A percentile compares a stretch with the other conserved stretches of the same genome.
These are phyloP conservation scores for Craterocephalus amniculus DNA, from an alignment of 2,797 vertebrate species.

Conservation along the genomic window DNA sequence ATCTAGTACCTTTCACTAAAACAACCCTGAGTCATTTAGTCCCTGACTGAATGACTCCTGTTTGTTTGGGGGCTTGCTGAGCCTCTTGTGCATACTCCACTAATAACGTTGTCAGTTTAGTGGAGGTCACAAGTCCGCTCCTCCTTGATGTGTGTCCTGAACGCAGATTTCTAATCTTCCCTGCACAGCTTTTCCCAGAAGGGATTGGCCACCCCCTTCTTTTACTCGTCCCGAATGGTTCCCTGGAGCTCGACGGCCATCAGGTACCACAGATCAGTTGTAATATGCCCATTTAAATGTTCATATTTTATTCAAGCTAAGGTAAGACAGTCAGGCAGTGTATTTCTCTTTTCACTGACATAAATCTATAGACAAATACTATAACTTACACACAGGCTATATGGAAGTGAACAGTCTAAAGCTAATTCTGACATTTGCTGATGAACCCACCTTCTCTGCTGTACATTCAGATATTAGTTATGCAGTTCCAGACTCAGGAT, in stretches of 20 bases:
- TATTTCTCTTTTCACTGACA: not conserved
- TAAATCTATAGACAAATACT: not conserved
- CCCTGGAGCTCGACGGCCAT: constrained; percentile 76
- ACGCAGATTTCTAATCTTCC: constrained; percentile 71
- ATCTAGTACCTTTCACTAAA: constrained; percentile 17
- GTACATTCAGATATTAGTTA: constrained; percentile 81
- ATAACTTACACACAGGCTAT: not conserved
- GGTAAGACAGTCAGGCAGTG: constrained; percentile 4
- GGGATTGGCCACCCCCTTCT: constrained; percentile 80
- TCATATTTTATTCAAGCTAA: not conserved
- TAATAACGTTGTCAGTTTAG: constrained; percentile 45
- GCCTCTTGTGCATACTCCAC: constrained; percentile 62
- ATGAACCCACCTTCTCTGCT: constrained; percentile 66
- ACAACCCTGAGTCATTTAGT: constrained; percentile 25
- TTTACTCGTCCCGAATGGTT: constrained; percentile 80
- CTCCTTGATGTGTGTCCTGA: constrained; percentile 60
- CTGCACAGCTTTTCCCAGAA: constrained; percentile 81
- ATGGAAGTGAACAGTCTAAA: constrained; percentile 4
- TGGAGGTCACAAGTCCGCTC: constrained; percentile 65
- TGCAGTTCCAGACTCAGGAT: constrained; percentile 79
- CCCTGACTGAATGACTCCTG: constrained; percentile 32
- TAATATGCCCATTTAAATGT: not conserved
- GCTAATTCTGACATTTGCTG: constrained; percentile 40
- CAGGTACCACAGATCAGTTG: constrained; percentile 77
- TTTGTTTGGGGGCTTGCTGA: constrained; percentile 49